Percentiles rank a stretch among this genome's conserved stretches.
Evolutionary conservation across 2,888 invertebrate genomes (phyloP).

Genomic region (Erebia epiphron): DNA sequence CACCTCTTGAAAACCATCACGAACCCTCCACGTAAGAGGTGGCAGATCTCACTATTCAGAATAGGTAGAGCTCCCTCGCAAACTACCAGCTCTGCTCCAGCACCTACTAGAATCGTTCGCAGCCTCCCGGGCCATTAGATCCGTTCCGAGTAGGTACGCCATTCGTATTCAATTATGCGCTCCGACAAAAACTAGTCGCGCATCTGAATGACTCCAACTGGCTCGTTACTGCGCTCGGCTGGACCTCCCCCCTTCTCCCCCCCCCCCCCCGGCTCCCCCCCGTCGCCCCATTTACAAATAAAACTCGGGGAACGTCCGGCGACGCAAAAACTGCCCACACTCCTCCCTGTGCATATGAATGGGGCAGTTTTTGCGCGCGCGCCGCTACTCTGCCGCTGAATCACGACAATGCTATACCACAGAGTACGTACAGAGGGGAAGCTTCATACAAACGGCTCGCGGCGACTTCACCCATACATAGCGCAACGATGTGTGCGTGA

Average conservation of each 20-base stretch:
- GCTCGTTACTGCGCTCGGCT: constrained; percentile 60
- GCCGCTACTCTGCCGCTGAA: constrained; percentile 58
- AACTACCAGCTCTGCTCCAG: not conserved
- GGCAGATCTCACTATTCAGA: not conserved
- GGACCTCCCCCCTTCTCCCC: constrained; percentile 37
- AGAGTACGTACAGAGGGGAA: too few relatives aligned
- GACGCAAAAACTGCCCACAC: constrained; percentile 72
- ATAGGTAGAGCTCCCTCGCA: not conserved
- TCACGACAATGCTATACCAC: constrained; percentile 3
- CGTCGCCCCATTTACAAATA: constrained; percentile 79
- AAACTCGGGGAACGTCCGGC: constrained; percentile 79
- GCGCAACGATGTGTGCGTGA: too few relatives aligned
- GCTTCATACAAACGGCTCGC: too few relatives aligned
- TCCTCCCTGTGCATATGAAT: constrained; percentile 76
- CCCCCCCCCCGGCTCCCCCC: constrained; percentile 40
- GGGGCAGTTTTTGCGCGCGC: constrained; percentile 66
- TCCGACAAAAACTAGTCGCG: constrained; percentile 74
- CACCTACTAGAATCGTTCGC: constrained; percentile 34
- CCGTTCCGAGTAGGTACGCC: constrained; percentile 58
- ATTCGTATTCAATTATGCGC: constrained; percentile 77
- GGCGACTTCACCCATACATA: too few relatives aligned
- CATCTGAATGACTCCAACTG: constrained; percentile 74
- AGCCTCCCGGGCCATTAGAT: constrained; percentile 43
- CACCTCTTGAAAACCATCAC: not conserved
- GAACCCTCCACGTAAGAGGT: not conserved